Percentiles rank a stretch among this genome's conserved stretches.
These are phyloP conservation scores for Platycercus adscitus DNA, from an alignment of 2,113 vertebrate genomes.

Conservation along the genomic window DNA sequence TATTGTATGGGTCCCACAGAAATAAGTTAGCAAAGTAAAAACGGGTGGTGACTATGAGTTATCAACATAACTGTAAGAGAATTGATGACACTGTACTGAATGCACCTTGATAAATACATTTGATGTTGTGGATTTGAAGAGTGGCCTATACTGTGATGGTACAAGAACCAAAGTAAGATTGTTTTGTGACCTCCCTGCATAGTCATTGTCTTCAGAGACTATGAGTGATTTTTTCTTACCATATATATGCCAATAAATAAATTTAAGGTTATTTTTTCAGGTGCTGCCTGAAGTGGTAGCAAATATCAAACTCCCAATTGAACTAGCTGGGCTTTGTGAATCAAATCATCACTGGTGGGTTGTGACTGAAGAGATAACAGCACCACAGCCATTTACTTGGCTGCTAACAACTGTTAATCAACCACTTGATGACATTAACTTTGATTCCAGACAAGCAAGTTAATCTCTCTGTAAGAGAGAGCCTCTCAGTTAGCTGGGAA, in stretches of 20 bases:
- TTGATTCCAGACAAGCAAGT: background rate
- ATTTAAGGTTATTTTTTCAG: background rate
- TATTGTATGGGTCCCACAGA: background rate
- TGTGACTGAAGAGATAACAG: background rate
- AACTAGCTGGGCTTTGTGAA: background rate
- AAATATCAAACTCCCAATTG: background rate
- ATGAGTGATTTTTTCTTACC: accelerated
- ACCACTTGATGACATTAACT: background rate
- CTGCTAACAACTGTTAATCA: background rate
- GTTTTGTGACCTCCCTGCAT: background rate
- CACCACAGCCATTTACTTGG: background rate
- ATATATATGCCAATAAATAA: background rate
- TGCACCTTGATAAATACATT: background rate
- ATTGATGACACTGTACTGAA: background rate
- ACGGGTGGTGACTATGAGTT: accelerated
- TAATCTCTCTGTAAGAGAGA: conserved; percentile 22
- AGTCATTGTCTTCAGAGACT: background rate
- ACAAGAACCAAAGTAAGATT: background rate
- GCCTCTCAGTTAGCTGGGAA: conserved; percentile 23
- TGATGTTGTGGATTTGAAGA: background rate
- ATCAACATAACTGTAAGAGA: background rate
- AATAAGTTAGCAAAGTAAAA: background rate
- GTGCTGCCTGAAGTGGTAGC: background rate
- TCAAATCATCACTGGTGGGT: background rate
- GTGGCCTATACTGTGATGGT: background rate